Evolutionary conservation across 1,140 invertebrate genomes (phyloP), one percentile per base, ranked within the genome.

Genomic region (Asobara japonica): DNA sequence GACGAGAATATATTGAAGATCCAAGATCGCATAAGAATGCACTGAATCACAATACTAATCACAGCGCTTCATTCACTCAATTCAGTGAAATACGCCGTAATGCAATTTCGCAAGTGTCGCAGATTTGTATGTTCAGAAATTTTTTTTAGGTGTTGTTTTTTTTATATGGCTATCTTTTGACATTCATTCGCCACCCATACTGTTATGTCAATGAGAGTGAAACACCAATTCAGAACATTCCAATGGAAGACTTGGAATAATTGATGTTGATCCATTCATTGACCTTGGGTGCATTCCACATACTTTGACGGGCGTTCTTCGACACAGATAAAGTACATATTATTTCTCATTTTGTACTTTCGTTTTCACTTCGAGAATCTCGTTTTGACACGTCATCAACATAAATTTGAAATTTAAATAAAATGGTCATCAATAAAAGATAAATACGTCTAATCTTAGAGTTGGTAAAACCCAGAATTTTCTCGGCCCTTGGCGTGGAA

Each of bases 41-140:
- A 80, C 77, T 70, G 76, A 82, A 78, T 82, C 76, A 80, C 79
- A 74, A 75, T 13, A 45, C 41, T 71, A 82, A 70, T 70, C 62
- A 72, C 67, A 3, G 25, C 18, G 48, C 41, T 75, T 71, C 66
- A 70, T 66, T 72, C 71, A 75, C 65, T 68, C 60, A 48, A 68
- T 38, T 60, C 69, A 22, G 61, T 30, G 56, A 20, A 18, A 65
- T 65, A 69, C 30, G 69, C 31, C 45, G 36, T 62, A 66, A 29
- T 61, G 29, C 25, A 45, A 74, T 65, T 71, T 38, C 69, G 67
- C 30, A 60, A 51, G 48, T 20, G 25, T 60, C 16, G 61, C 29
- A 16, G 51, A 22, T 30, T 22, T 60, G 33, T 65, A 65, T 31
- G 5, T 56, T 61, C 30, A 48, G 30, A 33, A n/a, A n/a, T 1